Conservation (phyloP, 1,140 invertebrate species). For the Achatina immaculata region DNA sequence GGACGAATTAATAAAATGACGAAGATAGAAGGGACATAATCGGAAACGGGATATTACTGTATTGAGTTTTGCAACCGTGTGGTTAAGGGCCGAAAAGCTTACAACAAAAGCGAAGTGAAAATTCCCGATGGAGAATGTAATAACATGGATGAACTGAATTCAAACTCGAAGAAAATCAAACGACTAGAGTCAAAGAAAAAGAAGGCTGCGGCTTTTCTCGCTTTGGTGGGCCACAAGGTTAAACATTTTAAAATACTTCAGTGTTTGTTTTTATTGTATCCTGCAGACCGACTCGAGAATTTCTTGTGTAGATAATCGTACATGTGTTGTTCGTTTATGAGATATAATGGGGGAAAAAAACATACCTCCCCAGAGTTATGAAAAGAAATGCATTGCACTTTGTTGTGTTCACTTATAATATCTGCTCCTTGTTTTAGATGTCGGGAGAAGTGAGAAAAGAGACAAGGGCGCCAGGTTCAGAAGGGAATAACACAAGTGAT, state of each 20-base stretch:
- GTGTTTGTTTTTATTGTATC: no score
- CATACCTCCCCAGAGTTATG: no score
- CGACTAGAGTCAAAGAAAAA: conserved; percentile 57
- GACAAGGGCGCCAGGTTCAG: neutral
- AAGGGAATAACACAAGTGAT: conserved; percentile 2
- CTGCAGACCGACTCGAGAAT: no score
- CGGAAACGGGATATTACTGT: neutral
- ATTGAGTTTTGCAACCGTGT: neutral
- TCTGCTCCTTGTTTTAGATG: neutral
- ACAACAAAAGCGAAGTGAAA: no score
- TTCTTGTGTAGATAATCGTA: no score
- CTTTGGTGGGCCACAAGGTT: conserved; percentile 39
- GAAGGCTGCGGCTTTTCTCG: conserved; percentile 58
- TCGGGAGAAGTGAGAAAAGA: neutral
- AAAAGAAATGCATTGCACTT: no score
- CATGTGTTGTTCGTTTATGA: no score
- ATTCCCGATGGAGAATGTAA: no score
- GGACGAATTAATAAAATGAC: neutral
- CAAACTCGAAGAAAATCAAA: conserved; percentile 42
- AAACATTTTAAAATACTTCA: no score
- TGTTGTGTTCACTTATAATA: neutral
- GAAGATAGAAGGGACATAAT: neutral
- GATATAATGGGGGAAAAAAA: no score
- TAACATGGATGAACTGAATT: conserved; percentile 16
- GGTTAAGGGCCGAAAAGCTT: no score